These are phyloP conservation scores for Solea senegalensis DNA, from an alignment of 2,113 vertebrate species.

Conservation along the genomic window DNA sequence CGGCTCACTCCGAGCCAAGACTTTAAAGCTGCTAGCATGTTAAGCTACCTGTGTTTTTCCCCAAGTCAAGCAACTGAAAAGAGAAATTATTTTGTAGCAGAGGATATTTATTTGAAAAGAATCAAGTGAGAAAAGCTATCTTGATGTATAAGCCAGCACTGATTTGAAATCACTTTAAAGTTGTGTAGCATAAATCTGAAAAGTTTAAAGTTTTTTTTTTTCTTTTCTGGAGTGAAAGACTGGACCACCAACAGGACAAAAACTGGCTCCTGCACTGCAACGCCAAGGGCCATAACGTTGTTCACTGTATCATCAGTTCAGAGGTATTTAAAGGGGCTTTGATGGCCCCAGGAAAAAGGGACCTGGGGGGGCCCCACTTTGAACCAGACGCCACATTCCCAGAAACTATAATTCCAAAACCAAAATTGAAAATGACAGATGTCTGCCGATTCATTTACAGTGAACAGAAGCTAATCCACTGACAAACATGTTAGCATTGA, in stretches of 20 bases:
- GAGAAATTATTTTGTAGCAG: conserved; percentile 51
- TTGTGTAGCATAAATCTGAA: conserved; percentile 16
- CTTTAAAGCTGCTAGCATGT: conserved; percentile 54
- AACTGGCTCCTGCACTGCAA: background rate
- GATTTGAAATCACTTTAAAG: conserved; percentile 52
- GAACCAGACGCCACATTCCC: too few species aligned
- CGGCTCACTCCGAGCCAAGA: conserved; percentile 23
- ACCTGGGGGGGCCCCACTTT: too few species aligned
- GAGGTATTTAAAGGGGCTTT: too few species aligned
- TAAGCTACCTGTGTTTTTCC: conserved; percentile 26
- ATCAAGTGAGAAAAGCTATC: background rate
- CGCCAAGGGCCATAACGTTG: background rate
- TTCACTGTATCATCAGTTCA: conserved; percentile 5
- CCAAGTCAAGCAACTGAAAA: conserved; percentile 45
- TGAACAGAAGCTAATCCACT: too few species aligned
- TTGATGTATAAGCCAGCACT: conserved; percentile 56
- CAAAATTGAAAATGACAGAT: too few species aligned
- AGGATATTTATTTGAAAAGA: conserved; percentile 53
- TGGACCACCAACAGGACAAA: conserved; percentile 1
- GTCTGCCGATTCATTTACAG: too few species aligned
- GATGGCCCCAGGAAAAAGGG: background rate
- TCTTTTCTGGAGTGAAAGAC: background rate
- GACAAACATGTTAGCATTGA: too few species aligned
- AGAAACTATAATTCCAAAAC: too few species aligned
- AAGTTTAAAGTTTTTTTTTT: background rate